Base-by-base conservation (phyloP, 2,797 vertebrate genomes). In the Nannoperca obscura region DNA sequence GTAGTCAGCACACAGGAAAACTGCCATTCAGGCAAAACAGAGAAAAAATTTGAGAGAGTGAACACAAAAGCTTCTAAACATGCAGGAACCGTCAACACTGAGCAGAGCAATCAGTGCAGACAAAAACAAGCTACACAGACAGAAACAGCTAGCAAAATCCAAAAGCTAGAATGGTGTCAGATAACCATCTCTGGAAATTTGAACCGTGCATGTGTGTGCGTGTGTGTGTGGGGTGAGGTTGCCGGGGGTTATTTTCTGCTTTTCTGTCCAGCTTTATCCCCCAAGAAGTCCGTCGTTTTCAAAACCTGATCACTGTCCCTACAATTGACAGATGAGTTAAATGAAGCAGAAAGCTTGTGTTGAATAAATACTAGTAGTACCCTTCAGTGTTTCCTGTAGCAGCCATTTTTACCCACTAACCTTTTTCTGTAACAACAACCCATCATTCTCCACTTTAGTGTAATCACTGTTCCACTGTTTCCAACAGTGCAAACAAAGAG, bases 371-470 rank as follows among this genome's bases (percentile, higher is more conserved):
- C 2, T 2, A 65, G 27, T 27, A 59, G 24, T 63, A 44, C 20
- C 53, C 42, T 27, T 4, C 54, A 59, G 8, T 69, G 34, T 81
- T 85, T 87, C 77, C 58, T 77, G 62, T 65, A 58, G 50, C 61
- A 17, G 46, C 14, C 61, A 27, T 74, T 72, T 83, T 76, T 49
- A 57, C 42, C 19, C 6, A 6, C 63, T 87, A 32, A 27, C 62
- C 73, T 68, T 77, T 80, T 67, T 72, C 64, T 81, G 66, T 61
- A 72, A 54, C 27, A 50, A 72, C 76, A 83, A 76, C 80, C 78
- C 55, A 77, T 92, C 79, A 86, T 88, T 89, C 80, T 85, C 66
- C 73, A 84, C 78, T 87, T 81, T 12, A 12, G 62, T 34, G 60
- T 77, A 87, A 91, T 79, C 78, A 76, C 63, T 46, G 79, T 70